Percentiles rank a stretch among this genome's conserved stretches.
These are phyloP conservation scores for Sebastes hopkinsi DNA, from an alignment of 2,797 vertebrate genomes.

Conservation along the genomic window DNA sequence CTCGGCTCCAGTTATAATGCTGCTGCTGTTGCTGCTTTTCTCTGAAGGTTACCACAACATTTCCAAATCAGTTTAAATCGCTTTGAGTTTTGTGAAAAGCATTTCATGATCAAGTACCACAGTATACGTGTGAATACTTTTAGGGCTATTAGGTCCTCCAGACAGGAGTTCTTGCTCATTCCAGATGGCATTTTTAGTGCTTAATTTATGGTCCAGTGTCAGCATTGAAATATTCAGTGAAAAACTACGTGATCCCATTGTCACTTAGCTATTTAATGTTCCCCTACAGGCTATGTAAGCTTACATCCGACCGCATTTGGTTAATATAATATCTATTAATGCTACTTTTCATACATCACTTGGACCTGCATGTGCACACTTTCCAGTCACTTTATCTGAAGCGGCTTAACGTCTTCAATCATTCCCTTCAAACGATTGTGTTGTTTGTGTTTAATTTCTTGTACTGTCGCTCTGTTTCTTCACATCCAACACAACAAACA, in stretches of 20 bases:
- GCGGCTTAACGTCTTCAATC: background rate
- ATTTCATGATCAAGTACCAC: background rate
- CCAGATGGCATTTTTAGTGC: background rate
- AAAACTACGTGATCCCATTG: background rate
- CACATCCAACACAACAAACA: background rate
- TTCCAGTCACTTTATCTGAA: background rate
- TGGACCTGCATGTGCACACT: background rate
- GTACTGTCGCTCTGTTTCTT: background rate
- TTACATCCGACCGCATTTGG: background rate
- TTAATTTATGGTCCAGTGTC: background rate
- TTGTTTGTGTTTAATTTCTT: background rate
- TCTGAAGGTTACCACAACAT: background rate
- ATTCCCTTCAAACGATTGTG: background rate
- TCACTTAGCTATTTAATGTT: background rate
- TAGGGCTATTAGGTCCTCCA: background rate
- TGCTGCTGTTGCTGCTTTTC: background rate
- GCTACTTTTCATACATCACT: background rate
- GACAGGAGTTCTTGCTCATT: background rate
- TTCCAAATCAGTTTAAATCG: constrained; percentile 4
- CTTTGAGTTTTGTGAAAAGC: constrained; percentile 3
- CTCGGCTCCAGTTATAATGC: background rate
- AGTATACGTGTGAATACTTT: background rate
- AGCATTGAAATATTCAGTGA: background rate
- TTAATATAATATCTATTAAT: background rate
- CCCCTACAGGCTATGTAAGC: background rate